Base-by-base conservation (phyloP, 2,888 invertebrate genomes). In the Ferrisia virgata region DNA sequence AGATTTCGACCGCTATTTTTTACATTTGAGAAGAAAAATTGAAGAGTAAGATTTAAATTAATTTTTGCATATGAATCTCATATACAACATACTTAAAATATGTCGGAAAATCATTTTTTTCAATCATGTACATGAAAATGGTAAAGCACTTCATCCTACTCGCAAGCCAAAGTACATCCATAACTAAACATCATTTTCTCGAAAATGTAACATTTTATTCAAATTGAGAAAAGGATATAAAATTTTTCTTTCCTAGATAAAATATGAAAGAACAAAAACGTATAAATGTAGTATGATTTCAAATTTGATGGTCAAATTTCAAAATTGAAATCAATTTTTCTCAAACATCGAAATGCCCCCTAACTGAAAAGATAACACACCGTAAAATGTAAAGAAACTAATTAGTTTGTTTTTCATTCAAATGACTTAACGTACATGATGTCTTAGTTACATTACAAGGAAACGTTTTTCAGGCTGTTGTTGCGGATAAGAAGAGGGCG, bases 391-490 rank as follows among this genome's bases (percentile, higher is more conserved):
- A 31, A 25, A 53, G 18, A 18, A 9, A 76, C 72, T 76, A 76
- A 64, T 76, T 18, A 76, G 36, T 76, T 36, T n/a, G n/a, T n/a
- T n/a, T n/a, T 76, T 11, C 72, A 18, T 36, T 36, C 9, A 18
- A 76, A 76, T 76, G 72, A 76, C 72, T 76, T 76, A 76, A 76
- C 72, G 72, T 76, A 76, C 72, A 76, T 76, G 72, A 36, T 76
- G 18, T 33, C 36, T 6, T 11, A 36, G 9, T 76, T 76, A 76
- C 0, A 76, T 15, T 36, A 76, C 9, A 18, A 76, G 36, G 36
- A 76, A 76, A 76, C 72, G 72, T 76, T 36, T 76, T 28, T 76
- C 72, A n/a, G 72, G 9, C 36, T 18, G 72, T n/a, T 76, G 31
- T 36, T 76, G 72, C 1, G 31, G 36, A 36, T 76, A 76, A 36